These are phyloP conservation scores for Diceros bicornis DNA, from an alignment of 2,797 vertebrate genomes.

Conservation along the genomic window DNA sequence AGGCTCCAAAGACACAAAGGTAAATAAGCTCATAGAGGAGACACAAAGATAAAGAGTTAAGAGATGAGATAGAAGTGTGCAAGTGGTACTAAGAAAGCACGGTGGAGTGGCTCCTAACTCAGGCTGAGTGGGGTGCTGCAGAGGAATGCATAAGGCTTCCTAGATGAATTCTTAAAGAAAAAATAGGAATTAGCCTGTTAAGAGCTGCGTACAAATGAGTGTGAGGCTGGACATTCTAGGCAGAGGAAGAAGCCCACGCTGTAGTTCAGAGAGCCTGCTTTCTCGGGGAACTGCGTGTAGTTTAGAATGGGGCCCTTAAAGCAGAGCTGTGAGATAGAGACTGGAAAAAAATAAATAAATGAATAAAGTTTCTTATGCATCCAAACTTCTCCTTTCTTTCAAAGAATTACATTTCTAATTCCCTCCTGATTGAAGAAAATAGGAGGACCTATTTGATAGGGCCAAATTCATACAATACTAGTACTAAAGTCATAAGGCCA, in stretches of 20 bases:
- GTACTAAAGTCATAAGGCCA: too few relatives aligned
- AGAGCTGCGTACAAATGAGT: neutral
- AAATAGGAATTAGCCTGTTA: neutral
- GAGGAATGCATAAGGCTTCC: neutral
- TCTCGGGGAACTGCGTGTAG: neutral
- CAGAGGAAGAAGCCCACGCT: too few relatives aligned
- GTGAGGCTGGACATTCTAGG: fast-evolving
- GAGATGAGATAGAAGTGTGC: neutral
- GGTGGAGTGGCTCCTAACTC: neutral
- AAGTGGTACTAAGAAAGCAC: neutral
- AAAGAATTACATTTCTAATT: neutral
- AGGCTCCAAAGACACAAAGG: neutral
- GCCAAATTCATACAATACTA: neutral
- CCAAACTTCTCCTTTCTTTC: neutral
- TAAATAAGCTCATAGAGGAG: conserved; percentile 25
- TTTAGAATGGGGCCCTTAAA: neutral
- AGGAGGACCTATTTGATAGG: neutral
- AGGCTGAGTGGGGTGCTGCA: too few relatives aligned
- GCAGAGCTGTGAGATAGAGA: neutral
- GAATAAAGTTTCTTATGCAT: neutral
- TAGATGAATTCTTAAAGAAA: neutral
- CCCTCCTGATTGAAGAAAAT: neutral
- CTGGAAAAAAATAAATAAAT: too few relatives aligned
- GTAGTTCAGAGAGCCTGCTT: neutral
- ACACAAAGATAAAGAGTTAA: neutral